Percentiles rank a stretch among this genome's conserved stretches.
These are phyloP conservation scores for Dipodomys spectabilis DNA, from an alignment of 2,113 vertebrate genomes.

Conservation along the genomic window DNA sequence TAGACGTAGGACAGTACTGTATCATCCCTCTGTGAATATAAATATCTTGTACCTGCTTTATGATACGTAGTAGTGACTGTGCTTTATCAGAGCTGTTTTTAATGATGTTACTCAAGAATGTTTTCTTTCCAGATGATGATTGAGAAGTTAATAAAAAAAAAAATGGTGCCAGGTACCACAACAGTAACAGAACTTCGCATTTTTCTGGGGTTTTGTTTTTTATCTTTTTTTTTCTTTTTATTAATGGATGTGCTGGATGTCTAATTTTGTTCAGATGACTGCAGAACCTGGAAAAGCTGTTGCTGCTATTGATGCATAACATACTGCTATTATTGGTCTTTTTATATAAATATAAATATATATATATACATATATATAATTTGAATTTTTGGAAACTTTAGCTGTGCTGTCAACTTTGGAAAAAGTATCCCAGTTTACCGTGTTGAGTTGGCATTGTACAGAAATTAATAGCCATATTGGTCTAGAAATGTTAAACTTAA, in stretches of 20 bases:
- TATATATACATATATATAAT: slow-evolving; percentile 85
- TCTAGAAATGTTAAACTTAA: slow-evolving; percentile 90
- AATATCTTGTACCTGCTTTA: slow-evolving; percentile 87
- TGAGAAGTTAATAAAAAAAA: slow-evolving; percentile 84
- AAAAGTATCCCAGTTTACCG: slow-evolving; percentile 89
- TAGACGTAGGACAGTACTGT: slow-evolving; percentile 89
- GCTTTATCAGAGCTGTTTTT: slow-evolving; percentile 88
- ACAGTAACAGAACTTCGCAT: slow-evolving; percentile 86
- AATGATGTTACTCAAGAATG: slow-evolving; percentile 87
- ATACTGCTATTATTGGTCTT: slow-evolving; percentile 88
- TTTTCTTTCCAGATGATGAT: slow-evolving; percentile 87
- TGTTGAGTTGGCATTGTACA: slow-evolving; percentile 91
- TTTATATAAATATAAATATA: slow-evolving; percentile 90
- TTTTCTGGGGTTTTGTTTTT: slow-evolving; percentile 81
- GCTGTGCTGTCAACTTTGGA: slow-evolving; percentile 90
- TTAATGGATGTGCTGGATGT: slow-evolving; percentile 84
- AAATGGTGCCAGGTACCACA: slow-evolving; percentile 85
- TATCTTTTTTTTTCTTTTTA: slow-evolving; percentile 53
- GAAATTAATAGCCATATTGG: slow-evolving; percentile 92
- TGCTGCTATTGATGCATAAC: slow-evolving; percentile 89
- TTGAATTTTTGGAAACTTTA: slow-evolving; percentile 89
- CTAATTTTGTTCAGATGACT: slow-evolving; percentile 89
- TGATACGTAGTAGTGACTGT: slow-evolving; percentile 88
- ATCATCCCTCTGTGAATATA: slow-evolving; percentile 89
- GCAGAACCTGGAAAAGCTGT: slow-evolving; percentile 88